A percentile compares a stretch with the other conserved stretches of the same genome.
Evolutionary conservation across 2,888 invertebrate species (phyloP).

Genomic region (Elmis aenea): DNA sequence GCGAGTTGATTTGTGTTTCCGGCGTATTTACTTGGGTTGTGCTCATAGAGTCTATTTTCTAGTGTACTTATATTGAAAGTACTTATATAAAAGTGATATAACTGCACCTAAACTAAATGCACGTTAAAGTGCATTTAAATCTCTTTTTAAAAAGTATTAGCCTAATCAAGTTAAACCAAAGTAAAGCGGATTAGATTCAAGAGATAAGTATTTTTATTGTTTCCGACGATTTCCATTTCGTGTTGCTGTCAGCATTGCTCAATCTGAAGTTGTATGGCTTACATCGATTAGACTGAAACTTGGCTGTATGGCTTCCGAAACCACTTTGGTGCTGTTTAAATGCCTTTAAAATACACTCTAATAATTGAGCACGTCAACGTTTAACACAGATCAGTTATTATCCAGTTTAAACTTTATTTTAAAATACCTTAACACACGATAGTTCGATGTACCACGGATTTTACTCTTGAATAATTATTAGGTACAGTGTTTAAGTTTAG

Average conservation of each 20-base stretch:
- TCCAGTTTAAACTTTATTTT: too few relatives aligned
- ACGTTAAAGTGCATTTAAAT: slow-evolving; percentile 8
- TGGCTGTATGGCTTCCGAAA: slow-evolving; percentile 42
- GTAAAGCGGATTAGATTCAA: slow-evolving; percentile 33
- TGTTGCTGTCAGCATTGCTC: slow-evolving; percentile 35
- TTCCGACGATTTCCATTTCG: slow-evolving; percentile 35
- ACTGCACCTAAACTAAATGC: slow-evolving; percentile 1
- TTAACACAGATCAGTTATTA: too few relatives aligned
- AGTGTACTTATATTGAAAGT: too few relatives aligned
- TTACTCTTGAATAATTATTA: too few relatives aligned
- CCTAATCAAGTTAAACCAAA: slow-evolving; percentile 28
- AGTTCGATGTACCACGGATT: too few relatives aligned
- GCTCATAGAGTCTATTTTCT: too few relatives aligned
- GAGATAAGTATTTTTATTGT: slow-evolving; percentile 37
- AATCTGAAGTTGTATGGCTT: slow-evolving; percentile 41
- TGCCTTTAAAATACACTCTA: slow-evolving; percentile 13
- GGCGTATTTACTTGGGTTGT: too few relatives aligned
- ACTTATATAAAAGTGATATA: slow-evolving; percentile 1
- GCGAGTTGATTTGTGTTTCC: too few relatives aligned
- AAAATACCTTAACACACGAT: too few relatives aligned
- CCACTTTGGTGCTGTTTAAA: slow-evolving; percentile 39
- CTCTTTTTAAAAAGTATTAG: slow-evolving; percentile 11
- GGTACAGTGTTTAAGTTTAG: too few relatives aligned
- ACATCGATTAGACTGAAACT: slow-evolving; percentile 45
- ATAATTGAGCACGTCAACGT: too few relatives aligned